Conservation (phyloP, 1,140 invertebrate species). For the Camponotus vicinus region DNA sequence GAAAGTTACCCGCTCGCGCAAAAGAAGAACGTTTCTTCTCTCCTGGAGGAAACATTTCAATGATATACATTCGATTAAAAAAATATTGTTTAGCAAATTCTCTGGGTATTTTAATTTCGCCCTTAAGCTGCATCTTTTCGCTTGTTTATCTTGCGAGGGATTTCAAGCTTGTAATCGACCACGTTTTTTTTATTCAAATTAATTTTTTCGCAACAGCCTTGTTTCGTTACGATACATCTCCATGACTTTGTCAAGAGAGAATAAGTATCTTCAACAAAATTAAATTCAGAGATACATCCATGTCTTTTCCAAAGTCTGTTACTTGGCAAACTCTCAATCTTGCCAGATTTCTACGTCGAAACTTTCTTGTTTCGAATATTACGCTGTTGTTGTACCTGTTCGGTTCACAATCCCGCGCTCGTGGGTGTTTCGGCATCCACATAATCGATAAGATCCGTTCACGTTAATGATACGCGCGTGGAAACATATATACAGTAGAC, state of each 20-base stretch:
- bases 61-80: too few species aligned
- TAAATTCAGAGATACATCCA: too few species aligned
- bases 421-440: slow-evolving; percentile 11
- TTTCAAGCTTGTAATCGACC: too few species aligned
- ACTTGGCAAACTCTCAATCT: neutral
- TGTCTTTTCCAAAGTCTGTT: neutral
- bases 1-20: neutral
- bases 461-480: slow-evolving; percentile 48
- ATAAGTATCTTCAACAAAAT: too few species aligned
- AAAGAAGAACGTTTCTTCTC: neutral
- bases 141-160: too few species aligned
- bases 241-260: too few species aligned
- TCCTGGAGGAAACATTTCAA: neutral
- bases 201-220: too few species aligned
- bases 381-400: slow-evolving; percentile 1
- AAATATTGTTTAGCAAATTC: neutral
- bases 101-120: too few species aligned
- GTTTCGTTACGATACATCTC: too few species aligned
- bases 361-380: neutral
- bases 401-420: slow-evolving; percentile 3
- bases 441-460: slow-evolving; percentile 58
- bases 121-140: too few species aligned
- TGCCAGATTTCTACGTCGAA: too few species aligned
- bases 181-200: too few species aligned
- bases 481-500: neutral